These are phyloP conservation scores for Dendronephthya gigantea DNA, from an alignment of 64 coral and sea anemone species.

Conservation along the genomic window DNA sequence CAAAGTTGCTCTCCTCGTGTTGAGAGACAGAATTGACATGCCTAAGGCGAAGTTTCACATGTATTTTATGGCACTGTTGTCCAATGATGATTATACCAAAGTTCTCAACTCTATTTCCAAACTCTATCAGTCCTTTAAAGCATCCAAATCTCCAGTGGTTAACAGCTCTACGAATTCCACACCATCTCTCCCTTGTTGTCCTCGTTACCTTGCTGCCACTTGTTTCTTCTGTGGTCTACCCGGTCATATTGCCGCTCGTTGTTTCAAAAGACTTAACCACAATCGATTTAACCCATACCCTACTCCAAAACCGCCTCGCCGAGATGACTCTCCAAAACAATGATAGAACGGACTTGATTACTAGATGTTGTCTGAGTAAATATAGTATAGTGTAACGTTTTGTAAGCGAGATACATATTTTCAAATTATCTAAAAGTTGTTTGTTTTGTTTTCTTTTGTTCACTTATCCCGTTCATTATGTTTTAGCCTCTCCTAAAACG, in stretches of 20 bases:
- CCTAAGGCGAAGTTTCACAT: constrained; percentile 3
- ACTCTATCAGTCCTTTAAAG: neutral
- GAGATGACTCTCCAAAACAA: too few relatives aligned
- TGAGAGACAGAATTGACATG: neutral
- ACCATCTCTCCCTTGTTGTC: neutral
- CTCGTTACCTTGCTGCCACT: neutral
- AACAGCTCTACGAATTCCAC: neutral
- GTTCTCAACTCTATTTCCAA: neutral
- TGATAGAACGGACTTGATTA: too few relatives aligned
- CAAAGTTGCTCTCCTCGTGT: neutral
- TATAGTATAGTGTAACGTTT: too few relatives aligned
- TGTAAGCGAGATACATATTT: too few relatives aligned
- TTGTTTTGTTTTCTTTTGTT: too few relatives aligned
- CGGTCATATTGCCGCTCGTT: neutral
- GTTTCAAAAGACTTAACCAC: neutral
- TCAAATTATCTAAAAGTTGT: too few relatives aligned
- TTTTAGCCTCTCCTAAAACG: too few relatives aligned
- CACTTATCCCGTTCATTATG: too few relatives aligned
- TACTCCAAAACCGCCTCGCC: too few relatives aligned
- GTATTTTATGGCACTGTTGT: constrained; percentile 20
- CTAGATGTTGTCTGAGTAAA: too few relatives aligned
- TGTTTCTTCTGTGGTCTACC: neutral
- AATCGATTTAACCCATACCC: neutral
- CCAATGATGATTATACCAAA: neutral
- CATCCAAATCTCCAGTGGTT: too few relatives aligned